Conservation (phyloP, 2,888 invertebrate species). For the Lochmaea crataegi region DNA sequence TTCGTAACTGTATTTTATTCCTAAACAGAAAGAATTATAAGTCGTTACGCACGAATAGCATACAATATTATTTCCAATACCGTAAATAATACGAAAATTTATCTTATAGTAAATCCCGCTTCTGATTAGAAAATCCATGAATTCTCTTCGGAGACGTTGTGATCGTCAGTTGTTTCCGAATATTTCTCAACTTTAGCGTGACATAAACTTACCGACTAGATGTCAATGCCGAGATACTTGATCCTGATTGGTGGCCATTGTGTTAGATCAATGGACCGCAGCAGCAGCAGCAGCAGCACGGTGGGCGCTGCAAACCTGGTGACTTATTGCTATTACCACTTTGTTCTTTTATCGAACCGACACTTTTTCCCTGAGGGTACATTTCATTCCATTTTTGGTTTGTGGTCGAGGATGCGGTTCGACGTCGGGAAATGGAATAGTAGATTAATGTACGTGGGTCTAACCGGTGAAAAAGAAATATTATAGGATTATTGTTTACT, state of each 20-base stretch:
- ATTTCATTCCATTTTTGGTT: slow-evolving; percentile 30
- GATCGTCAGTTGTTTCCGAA: slow-evolving; percentile 5
- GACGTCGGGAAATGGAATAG: slow-evolving; percentile 14
- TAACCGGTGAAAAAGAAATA: neutral
- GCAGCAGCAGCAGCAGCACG: too few species aligned
- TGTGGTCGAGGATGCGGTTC: slow-evolving; percentile 15
- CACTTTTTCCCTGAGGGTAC: slow-evolving; percentile 34
- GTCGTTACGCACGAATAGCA: too few species aligned
- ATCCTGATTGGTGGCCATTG: slow-evolving; percentile 59
- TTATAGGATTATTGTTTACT: too few species aligned
- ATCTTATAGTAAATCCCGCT: neutral
- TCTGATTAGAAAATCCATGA: neutral
- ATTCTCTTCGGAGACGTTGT: neutral
- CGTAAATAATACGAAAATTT: neutral
- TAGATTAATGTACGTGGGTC: slow-evolving; percentile 10
- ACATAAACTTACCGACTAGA: slow-evolving; percentile 17
- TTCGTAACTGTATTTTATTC: too few species aligned
- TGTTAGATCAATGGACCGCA: slow-evolving; percentile 58
- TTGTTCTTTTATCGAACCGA: slow-evolving; percentile 40
- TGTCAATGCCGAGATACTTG: slow-evolving; percentile 49
- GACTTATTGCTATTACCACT: slow-evolving; percentile 56
- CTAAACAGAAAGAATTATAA: too few species aligned
- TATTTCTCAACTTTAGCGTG: slow-evolving; percentile 8
- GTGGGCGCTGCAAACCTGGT: slow-evolving; percentile 51
- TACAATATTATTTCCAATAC: too few species aligned